phyloP scores from a whole-genome alignment of 2,797 vertebrate genomes.

The Pterois miles region DNA sequence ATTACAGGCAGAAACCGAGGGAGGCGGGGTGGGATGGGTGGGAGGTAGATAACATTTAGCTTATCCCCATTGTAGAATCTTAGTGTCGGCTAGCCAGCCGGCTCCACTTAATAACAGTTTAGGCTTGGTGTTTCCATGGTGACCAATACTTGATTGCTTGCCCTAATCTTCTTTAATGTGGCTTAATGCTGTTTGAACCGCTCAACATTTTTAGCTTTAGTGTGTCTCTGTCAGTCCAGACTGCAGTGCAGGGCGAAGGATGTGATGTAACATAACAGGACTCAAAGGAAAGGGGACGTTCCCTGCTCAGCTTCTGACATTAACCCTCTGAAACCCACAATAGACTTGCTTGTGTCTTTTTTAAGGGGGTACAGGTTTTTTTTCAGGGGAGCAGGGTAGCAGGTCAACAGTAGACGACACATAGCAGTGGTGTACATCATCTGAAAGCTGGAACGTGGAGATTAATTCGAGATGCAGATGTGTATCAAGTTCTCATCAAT shows the following conservation, averaged over 20 bases:
- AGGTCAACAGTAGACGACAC: too few relatives aligned
- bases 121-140: slow-evolving; percentile 77
- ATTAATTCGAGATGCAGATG: too few relatives aligned
- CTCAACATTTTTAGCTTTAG: slow-evolving; percentile 43
- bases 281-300: slow-evolving; percentile 16
- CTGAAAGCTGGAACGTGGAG: too few relatives aligned
- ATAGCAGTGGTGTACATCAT: too few relatives aligned
- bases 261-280: slow-evolving; percentile 10
- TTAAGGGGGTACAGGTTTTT: too few relatives aligned
- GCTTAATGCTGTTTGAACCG: slow-evolving; percentile 76
- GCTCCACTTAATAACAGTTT: slow-evolving; percentile 79
- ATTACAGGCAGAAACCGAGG: slow-evolving; percentile 64
- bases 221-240: neutral
- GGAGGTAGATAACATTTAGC: slow-evolving; percentile 63
- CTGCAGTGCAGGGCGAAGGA: slow-evolving; percentile 11
- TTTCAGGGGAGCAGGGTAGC: too few relatives aligned
- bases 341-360: too few relatives aligned
- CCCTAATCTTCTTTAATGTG: slow-evolving; percentile 84
- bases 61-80: slow-evolving; percentile 71
- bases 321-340: neutral
- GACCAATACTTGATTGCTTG: slow-evolving; percentile 81
- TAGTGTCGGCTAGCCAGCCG: slow-evolving; percentile 62
- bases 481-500: too few relatives aligned
- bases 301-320: slow-evolving; percentile 37
- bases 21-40: slow-evolving; percentile 4